A percentile compares a stretch with the other conserved stretches of the same genome.
Evolutionary conservation across 2,888 invertebrate species (phyloP).

Genomic region (Drosophila mercatorum): DNA sequence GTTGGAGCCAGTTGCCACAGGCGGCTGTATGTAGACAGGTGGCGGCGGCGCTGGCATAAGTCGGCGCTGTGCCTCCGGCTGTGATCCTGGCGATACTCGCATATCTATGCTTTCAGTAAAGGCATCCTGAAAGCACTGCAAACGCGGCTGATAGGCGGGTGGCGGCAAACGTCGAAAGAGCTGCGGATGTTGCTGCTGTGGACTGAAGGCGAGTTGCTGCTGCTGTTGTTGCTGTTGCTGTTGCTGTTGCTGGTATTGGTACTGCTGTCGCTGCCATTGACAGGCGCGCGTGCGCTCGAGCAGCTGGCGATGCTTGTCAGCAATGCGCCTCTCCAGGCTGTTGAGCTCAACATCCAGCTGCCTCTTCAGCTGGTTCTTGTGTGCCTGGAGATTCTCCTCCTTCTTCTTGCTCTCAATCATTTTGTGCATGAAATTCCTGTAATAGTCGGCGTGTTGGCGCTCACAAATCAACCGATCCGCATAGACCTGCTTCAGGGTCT

Average conservation of each 20-base stretch:
- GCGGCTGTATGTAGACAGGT: background rate
- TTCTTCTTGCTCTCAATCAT: constrained; percentile 57
- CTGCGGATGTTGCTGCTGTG: constrained; percentile 26
- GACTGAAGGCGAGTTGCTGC: constrained; percentile 7
- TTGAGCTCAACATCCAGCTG: constrained; percentile 21
- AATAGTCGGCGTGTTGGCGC: constrained; percentile 61
- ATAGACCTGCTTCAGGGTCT: constrained; percentile 35
- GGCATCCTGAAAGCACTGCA: constrained; percentile 51
- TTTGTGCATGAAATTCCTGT: constrained; percentile 54
- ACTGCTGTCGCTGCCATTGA: constrained; percentile 33
- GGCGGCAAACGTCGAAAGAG: constrained; percentile 34
- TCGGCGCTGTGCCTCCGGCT: background rate
- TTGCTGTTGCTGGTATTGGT: constrained; percentile 6
- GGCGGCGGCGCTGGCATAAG: constrained; percentile 5
- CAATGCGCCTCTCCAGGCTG: constrained; percentile 40
- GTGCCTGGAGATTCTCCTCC: constrained; percentile 42
- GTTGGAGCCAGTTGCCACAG: background rate
- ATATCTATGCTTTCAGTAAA: constrained; percentile 12
- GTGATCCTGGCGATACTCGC: background rate
- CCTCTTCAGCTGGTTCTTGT: constrained; percentile 22
- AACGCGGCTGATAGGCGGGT: constrained; percentile 15
- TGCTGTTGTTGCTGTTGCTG: constrained; percentile 12
- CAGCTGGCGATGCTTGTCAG: constrained; percentile 31
- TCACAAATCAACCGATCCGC: constrained; percentile 37
- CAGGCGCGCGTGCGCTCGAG: constrained; percentile 5